Percentiles rank a stretch among this genome's conserved stretches.
Evolutionary conservation across 1,140 invertebrate species (phyloP).

Genomic region (Acyrthosiphon pisum): DNA sequence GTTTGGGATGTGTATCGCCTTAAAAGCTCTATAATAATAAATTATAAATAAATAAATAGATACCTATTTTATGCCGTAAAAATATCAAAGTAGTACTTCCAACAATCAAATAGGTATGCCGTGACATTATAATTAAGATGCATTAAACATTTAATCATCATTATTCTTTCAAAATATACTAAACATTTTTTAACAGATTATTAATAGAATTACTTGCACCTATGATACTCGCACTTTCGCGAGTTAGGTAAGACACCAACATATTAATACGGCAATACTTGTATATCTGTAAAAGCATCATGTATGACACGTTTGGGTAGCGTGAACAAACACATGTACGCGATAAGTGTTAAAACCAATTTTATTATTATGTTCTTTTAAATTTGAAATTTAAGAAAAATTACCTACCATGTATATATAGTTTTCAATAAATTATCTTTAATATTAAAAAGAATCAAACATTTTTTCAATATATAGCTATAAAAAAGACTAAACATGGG

Average conservation of each 20-base stretch:
- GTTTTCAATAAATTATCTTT: not conserved
- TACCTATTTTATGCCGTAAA: too few relatives aligned
- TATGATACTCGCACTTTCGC: not conserved
- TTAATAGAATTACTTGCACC: not conserved
- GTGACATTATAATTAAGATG: not conserved
- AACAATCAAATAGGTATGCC: not conserved
- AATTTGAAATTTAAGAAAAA: not conserved
- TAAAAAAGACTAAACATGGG: not conserved
- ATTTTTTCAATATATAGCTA: not conserved
- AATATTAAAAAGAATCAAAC: not conserved
- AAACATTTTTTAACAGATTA: not conserved
- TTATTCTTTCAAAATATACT: not conserved
- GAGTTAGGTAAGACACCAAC: not conserved
- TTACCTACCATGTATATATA: not conserved
- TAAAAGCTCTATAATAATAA: not conserved
- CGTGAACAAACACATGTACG: not conserved
- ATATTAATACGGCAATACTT: not conserved
- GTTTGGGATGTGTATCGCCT: not conserved
- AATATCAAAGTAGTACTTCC: too few relatives aligned
- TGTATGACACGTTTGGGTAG: not conserved
- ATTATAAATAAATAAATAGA: too few relatives aligned
- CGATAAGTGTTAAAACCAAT: not conserved
- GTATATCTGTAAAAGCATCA: not conserved
- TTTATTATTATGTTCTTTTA: not conserved
- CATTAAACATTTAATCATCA: not conserved